phyloP scores from a whole-genome alignment of 2,113 vertebrate species.

The Monopterus albus region DNA sequence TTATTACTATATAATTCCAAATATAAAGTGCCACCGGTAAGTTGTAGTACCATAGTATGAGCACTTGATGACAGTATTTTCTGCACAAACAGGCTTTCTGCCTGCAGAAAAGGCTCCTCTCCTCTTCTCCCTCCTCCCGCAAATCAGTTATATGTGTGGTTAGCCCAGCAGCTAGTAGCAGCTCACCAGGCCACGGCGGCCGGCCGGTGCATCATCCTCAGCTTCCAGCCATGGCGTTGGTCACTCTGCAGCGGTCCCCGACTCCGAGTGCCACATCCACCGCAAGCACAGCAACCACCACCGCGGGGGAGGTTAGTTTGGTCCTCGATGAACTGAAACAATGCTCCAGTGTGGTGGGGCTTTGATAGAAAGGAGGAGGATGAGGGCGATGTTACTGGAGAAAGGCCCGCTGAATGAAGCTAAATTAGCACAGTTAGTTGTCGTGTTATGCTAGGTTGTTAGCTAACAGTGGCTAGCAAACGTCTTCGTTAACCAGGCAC shows the following conservation, averaged over 20 bases:
- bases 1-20: background rate
- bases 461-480: slow-evolving; percentile 32
- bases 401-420: slow-evolving; percentile 57
- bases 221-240: slow-evolving; percentile 90
- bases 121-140: slow-evolving; percentile 29
- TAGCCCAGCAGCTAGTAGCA: slow-evolving; percentile 69
- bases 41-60: no score
- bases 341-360: slow-evolving; percentile 6
- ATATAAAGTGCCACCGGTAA: background rate
- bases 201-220: slow-evolving; percentile 63
- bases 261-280: slow-evolving; percentile 94
- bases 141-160: slow-evolving; percentile 29
- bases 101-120: slow-evolving; percentile 18
- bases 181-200: slow-evolving; percentile 69
- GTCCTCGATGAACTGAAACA: background rate
- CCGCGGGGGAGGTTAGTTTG: slow-evolving; percentile 78
- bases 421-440: slow-evolving; percentile 58
- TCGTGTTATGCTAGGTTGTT: slow-evolving; percentile 39
- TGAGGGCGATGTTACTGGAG: slow-evolving; percentile 46
- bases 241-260: slow-evolving; percentile 94
- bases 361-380: slow-evolving; percentile 35
- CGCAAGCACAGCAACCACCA: slow-evolving; percentile 89
- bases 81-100: slow-evolving; percentile 27
- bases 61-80: slow-evolving; percentile 23
- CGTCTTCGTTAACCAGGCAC: background rate